Base-by-base conservation (phyloP, 2,797 vertebrate species). In the Potorous gilbertii region DNA sequence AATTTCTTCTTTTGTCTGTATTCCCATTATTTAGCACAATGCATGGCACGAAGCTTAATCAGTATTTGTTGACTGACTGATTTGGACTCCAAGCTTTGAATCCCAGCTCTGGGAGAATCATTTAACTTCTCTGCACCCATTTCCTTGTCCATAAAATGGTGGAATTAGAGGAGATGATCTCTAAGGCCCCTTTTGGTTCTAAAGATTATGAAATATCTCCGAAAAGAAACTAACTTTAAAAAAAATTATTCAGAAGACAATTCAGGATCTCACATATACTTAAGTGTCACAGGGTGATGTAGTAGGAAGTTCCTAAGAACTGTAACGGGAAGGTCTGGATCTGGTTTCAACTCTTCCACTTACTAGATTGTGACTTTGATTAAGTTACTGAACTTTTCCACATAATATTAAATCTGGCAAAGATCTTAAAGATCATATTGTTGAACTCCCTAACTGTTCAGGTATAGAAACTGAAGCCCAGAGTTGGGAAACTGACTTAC, bases 91-190 rank as follows among this genome's bases (percentile, higher is more conserved):
- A 93, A 93, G 52, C 24, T 90, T n/a, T 90, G n/a, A 31, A 54
- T 56, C 13, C 55, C 12, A 3, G 8, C 56, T 90, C 91, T 91
- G 90, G 95, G 92, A 90, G 92, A n/a, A 16, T 56, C 59, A 92
- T 91, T n/a, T 93, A 90, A 56, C 56, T 40, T 94, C 46, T 94
- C 52, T 56, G 29, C 14, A 4, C 27, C 90, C 95, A 92, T 55
- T 91, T 92, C 56, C 95, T 94, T 62, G 91, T 93, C n/a, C 56
- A 54, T 55, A 89, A 90, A 55, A 93, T n/a, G 55, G 5, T 87
- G 4, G n/a, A 3, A 55, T 90, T 57, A 54, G 50, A 96, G 54
- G 21, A 29, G n/a, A 55, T 34, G 56, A 46, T 81, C 40, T 81
- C 40, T 81, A 81, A 81, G 18, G 18, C 24, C 9, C 40, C 66